phyloP scores from a whole-genome alignment of 1,140 invertebrate species.

The Drosophila sulfurigaster region DNA sequence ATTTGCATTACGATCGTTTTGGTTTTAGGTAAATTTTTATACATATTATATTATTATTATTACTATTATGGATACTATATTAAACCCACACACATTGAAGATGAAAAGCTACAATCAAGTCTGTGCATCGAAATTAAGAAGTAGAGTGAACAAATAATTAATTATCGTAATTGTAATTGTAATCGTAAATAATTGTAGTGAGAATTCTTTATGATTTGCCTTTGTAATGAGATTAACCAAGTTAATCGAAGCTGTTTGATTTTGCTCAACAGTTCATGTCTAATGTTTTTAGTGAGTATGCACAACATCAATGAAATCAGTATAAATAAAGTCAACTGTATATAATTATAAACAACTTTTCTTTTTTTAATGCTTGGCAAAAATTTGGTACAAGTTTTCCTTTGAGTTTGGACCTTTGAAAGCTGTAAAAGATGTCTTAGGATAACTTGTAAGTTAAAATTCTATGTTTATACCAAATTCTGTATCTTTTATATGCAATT shows the following conservation, averaged over 20 bases:
- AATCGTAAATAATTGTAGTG: slow-evolving; percentile 7
- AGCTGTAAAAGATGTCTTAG: no score
- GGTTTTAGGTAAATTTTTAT: slow-evolving; percentile 53
- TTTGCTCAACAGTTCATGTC: slow-evolving; percentile 74
- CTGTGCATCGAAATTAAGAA: slow-evolving; percentile 49
- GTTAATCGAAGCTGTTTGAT: slow-evolving; percentile 78
- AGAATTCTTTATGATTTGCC: slow-evolving; percentile 74
- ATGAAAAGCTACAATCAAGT: slow-evolving; percentile 45
- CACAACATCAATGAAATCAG: slow-evolving; percentile 41
- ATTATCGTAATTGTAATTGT: slow-evolving; percentile 15
- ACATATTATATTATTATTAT: not conserved
- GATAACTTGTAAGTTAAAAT: no score
- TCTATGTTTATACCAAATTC: no score
- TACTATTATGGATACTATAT: slow-evolving; percentile 1
- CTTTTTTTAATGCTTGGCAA: not conserved
- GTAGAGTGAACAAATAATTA: slow-evolving; percentile 4
- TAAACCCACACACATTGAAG: slow-evolving; percentile 9
- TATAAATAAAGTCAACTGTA: slow-evolving; percentile 79
- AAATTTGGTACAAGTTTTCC: no score
- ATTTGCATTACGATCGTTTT: slow-evolving; percentile 58
- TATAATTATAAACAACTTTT: slow-evolving; percentile 35
- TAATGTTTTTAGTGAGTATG: slow-evolving; percentile 40
- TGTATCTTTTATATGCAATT: no score
- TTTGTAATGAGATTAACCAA: slow-evolving; percentile 74
- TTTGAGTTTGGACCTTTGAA: no score